A percentile compares a stretch with the other conserved stretches of the same genome.
phyloP scores from a whole-genome alignment of 2,797 vertebrate genomes.

The Strix occidentalis region DNA sequence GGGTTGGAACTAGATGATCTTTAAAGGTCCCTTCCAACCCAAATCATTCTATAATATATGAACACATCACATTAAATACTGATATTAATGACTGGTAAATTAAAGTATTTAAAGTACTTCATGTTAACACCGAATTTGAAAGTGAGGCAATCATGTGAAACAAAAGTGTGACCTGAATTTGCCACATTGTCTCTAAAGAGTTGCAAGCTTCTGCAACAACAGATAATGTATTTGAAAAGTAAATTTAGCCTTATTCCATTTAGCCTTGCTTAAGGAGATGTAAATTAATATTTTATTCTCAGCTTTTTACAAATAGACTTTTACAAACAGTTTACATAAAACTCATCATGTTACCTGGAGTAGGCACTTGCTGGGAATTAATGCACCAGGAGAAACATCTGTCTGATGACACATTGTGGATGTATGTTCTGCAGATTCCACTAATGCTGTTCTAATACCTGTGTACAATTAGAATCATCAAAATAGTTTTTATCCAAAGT shows the following conservation, averaged over 20 bases:
- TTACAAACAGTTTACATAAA: not conserved
- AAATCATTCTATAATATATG: too few species aligned
- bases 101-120: not conserved
- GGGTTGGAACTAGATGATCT: too few species aligned
- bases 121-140: not conserved
- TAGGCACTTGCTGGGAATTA: conserved; percentile 92
- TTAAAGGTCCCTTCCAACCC: too few species aligned
- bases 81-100: not conserved
- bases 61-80: not conserved
- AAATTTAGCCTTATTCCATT: not conserved
- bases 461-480: not conserved
- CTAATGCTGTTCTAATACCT: conserved; percentile 88
- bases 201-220: not conserved
- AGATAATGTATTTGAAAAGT: not conserved
- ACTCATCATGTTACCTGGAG: conserved; percentile 80
- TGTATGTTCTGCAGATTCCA: conserved; percentile 90
- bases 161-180: not conserved
- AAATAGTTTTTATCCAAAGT: not conserved
- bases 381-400: conserved; percentile 88
- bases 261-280: not conserved
- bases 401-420: conserved; percentile 88
- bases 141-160: not conserved
- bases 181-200: not conserved
- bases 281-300: not conserved
- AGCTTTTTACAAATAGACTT: not conserved